These are phyloP conservation scores for Himantopus leucocephalus DNA, from an alignment of 2,113 vertebrate species.

Conservation along the genomic window DNA sequence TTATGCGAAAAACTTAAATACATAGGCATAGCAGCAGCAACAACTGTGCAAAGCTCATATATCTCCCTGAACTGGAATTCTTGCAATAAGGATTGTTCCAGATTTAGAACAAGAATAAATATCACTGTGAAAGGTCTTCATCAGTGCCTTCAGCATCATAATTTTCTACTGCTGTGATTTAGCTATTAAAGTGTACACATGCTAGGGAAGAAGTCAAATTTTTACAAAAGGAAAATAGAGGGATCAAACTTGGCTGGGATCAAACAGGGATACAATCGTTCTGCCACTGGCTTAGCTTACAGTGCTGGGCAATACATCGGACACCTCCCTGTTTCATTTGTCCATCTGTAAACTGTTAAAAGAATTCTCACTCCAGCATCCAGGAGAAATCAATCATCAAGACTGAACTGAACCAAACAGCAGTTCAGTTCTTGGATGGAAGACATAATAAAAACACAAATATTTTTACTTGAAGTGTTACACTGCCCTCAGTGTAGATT, in stretches of 20 bases:
- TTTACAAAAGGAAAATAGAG: neutral
- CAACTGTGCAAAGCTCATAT: neutral
- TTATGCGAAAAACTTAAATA: conserved; percentile 9
- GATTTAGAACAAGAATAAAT: neutral
- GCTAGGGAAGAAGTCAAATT: neutral
- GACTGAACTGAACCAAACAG: conserved; percentile 43
- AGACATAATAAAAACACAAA: conserved; percentile 25
- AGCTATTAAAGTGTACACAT: neutral
- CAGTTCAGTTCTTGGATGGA: conserved; percentile 23
- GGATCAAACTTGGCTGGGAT: neutral
- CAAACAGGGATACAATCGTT: neutral
- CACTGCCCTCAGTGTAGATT: conserved; percentile 11
- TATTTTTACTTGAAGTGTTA: conserved; percentile 42
- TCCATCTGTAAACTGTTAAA: conserved; percentile 58
- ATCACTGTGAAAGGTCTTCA: neutral
- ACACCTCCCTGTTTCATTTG: conserved; percentile 52
- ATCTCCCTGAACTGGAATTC: neutral
- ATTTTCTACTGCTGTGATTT: neutral
- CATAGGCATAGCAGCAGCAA: neutral
- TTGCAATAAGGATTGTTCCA: neutral
- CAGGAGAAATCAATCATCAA: conserved; percentile 57
- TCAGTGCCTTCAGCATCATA: neutral
- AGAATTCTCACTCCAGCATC: conserved; percentile 46
- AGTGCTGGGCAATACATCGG: conserved; percentile 15
- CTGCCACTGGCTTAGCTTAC: conserved; percentile 47